Evolutionary conservation across 1,140 invertebrate genomes (phyloP), one percentile per base, ranked within the genome.

Genomic region (Drosophila fuyamai): DNA sequence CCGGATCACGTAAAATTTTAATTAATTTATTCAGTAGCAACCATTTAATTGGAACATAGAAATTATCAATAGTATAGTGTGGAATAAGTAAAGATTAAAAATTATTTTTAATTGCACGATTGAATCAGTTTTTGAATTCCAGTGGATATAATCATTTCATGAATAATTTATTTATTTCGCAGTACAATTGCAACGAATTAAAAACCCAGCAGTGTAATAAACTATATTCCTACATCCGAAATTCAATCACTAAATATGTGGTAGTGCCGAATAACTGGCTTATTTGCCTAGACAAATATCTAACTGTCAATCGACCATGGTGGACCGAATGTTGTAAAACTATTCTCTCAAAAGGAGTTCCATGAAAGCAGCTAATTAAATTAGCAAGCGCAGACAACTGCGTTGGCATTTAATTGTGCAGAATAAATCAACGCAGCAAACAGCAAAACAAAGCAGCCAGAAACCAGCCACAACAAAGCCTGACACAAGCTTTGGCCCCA

Each of bases 331-430:
- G 66, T 50, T 67, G 14, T 14, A 41, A 51, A 68, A 68, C 60
- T 68, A 68, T 66, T 66, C 18, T 47, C 16, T 38, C 14, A 18
- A 43, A 18, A 16, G 14, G 36, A 43, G 48, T 47, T 36, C 43
- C 73, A 60, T 76, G 48, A 62, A 71, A 46, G 48, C 36, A 48
- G 67, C 76, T 79, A 79, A 79, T 79, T 79, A 79, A 79, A 79
- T 79, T 78, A 78, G 75, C 43, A 60, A 77, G 43, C 41, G 40
- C 56, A 40, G 48, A 59, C 75, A 77, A 55, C 63, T 48, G 74
- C 63, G 74, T 61, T 77, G 67, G 66, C 76, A 78, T 78, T 73
- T 78, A 79, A 79, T 79, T 79, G 76, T 65, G 56, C 76, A 59
- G 67, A 59, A 79, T 79, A 79, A 79, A 79, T 79, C 76, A 79